phyloP scores from a whole-genome alignment of 2,888 invertebrate genomes.

The Lapara coniferarum region DNA sequence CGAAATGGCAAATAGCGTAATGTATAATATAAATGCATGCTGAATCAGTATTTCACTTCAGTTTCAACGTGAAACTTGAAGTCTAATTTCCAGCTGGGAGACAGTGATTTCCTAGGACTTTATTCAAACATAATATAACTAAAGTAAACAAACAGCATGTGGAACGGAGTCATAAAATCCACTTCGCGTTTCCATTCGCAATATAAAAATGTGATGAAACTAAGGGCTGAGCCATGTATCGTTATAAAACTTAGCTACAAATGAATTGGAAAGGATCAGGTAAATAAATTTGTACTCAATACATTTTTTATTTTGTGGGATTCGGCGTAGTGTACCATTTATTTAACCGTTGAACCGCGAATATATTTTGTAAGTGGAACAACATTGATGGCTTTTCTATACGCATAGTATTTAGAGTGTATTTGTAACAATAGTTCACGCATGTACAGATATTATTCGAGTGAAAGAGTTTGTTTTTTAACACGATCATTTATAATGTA shows the following conservation, averaged over 20 bases:
- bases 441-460: neutral
- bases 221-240: neutral
- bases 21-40: too few relatives aligned
- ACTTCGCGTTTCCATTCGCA: neutral
- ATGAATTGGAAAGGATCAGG: constrained; percentile 38
- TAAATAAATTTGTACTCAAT: constrained; percentile 33
- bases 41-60: too few relatives aligned
- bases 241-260: constrained; percentile 22
- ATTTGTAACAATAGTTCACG: neutral
- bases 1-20: too few relatives aligned
- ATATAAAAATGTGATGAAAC: neutral
- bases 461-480: neutral
- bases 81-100: too few relatives aligned
- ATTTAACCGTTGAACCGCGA: constrained; percentile 39
- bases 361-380: constrained; percentile 26
- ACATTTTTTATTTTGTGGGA: constrained; percentile 44
- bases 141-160: neutral
- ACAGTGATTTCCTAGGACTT: too few relatives aligned
- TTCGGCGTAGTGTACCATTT: constrained; percentile 46
- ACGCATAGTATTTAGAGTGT: neutral
- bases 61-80: too few relatives aligned
- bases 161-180: neutral
- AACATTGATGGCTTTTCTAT: constrained; percentile 19
- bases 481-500: too few relatives aligned
- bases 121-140: neutral